Percentiles rank a stretch among this genome's conserved stretches.
Conservation (phyloP, 2,797 vertebrate species). For the Pangasius mekongensis region DNA sequence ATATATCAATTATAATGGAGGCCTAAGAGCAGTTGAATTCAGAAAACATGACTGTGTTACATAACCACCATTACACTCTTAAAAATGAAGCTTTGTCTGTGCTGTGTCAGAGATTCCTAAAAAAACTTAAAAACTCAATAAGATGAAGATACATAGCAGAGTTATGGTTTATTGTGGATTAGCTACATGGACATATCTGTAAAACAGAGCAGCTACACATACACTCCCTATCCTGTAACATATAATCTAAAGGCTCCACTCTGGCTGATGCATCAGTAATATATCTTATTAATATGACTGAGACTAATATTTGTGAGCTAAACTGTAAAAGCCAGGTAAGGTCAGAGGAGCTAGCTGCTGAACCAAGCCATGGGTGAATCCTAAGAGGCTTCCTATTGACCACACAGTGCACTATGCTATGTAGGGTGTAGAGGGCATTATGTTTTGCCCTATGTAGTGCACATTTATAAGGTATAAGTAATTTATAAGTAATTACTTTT, state of each 20-base stretch:
- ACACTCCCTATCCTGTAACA: not conserved
- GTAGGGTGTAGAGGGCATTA: not conserved
- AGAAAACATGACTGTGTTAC: not conserved
- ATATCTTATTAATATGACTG: not conserved
- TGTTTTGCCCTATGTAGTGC: not conserved
- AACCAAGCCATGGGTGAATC: not conserved
- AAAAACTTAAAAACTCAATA: not conserved
- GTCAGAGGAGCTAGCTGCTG: not conserved
- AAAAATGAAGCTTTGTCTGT: not conserved
- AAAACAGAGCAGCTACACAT: not conserved
- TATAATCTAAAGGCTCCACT: not conserved
- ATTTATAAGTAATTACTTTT: not conserved
- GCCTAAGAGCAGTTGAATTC: not conserved
- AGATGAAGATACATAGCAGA: not conserved
- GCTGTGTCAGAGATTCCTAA: not conserved
- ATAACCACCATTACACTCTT: not conserved
- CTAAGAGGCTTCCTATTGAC: not conserved
- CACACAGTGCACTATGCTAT: not conserved
- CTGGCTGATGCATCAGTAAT: not conserved
- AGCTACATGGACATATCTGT: not conserved
- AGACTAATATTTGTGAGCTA: not conserved
- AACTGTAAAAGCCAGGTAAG: not conserved
- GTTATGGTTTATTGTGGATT: not conserved
- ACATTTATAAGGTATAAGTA: not conserved
- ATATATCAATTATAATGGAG: not conserved